Evolutionary conservation across 2,888 invertebrate species (phyloP).

Genomic region (Andricus quercusramuli): DNA sequence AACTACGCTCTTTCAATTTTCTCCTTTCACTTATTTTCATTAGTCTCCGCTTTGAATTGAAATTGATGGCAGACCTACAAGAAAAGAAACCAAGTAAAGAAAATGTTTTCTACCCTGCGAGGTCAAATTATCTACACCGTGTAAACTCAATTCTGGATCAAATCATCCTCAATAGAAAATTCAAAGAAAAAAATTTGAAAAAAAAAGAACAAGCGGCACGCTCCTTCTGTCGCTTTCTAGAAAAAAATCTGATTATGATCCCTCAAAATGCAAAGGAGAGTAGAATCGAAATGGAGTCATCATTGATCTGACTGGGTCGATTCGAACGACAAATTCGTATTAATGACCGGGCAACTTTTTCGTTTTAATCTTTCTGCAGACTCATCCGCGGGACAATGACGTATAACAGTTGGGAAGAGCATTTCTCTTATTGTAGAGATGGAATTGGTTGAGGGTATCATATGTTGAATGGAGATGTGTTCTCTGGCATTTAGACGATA

Average conservation of each 20-base stretch:
- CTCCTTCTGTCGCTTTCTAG: background rate
- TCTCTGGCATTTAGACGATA: conserved; percentile 32
- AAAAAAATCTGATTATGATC: conserved; percentile 48
- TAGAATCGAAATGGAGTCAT: conserved; percentile 67
- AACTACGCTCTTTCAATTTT: conserved; percentile 2
- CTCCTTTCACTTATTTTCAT: conserved; percentile 15
- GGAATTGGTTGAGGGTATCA: conserved; percentile 40
- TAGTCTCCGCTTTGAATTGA: conserved; percentile 19
- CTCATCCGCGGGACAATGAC: conserved; percentile 49
- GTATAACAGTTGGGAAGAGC: conserved; percentile 16
- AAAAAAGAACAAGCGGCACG: conserved; percentile 34
- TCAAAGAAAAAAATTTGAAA: conserved; percentile 20
- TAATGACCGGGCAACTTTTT: conserved; percentile 71
- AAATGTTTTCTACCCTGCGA: background rate
- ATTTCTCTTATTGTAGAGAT: conserved; percentile 51
- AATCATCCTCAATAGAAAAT: conserved; percentile 19
- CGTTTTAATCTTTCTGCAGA: conserved; percentile 53
- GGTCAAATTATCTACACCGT: conserved; percentile 5
- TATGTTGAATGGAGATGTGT: conserved; percentile 16
- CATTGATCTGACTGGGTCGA: conserved; percentile 60
- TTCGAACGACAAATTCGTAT: conserved; percentile 72
- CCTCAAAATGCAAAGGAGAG: conserved; percentile 49
- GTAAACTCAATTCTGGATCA: conserved; percentile 13
- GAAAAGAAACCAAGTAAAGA: background rate
- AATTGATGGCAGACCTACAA: conserved; percentile 17